Percentiles rank a stretch among this genome's conserved stretches.
phyloP scores from a whole-genome alignment of 1,140 invertebrate genomes.

The Danaus melanippus region DNA sequence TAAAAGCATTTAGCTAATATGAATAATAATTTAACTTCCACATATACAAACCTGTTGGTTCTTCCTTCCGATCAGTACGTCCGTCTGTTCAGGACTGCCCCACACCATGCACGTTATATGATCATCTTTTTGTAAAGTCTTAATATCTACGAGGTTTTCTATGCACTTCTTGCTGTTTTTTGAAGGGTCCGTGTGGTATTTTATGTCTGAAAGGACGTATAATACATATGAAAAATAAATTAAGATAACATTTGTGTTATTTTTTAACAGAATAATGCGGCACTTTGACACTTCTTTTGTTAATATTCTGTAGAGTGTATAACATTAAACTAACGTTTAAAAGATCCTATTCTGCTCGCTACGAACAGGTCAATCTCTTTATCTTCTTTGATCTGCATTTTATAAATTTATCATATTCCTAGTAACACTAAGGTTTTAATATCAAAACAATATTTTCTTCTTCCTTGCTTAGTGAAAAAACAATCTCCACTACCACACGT shows the following conservation, averaged over 20 bases:
- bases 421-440: too few relatives aligned
- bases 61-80: slow-evolving; percentile 76
- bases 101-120: slow-evolving; percentile 79
- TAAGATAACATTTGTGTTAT: background rate
- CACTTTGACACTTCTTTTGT: background rate
- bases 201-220: slow-evolving; percentile 52
- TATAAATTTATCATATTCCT: slow-evolving; percentile 10
- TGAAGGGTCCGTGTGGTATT: slow-evolving; percentile 49
- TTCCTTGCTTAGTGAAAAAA: too few relatives aligned
- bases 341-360: slow-evolving; percentile 63
- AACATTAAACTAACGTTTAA: slow-evolving; percentile 54
- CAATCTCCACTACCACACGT: too few relatives aligned
- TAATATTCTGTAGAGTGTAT: background rate
- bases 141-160: slow-evolving; percentile 69
- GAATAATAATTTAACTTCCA: too few relatives aligned
- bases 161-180: slow-evolving; percentile 64
- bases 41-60: slow-evolving; percentile 42
- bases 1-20: too few relatives aligned
- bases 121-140: slow-evolving; percentile 67
- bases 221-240: slow-evolving; percentile 3
- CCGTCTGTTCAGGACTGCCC: slow-evolving; percentile 76
- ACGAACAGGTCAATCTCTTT: slow-evolving; percentile 60
- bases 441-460: too few relatives aligned
- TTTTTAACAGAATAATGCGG: slow-evolving; percentile 3
- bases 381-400: slow-evolving; percentile 46